Percentiles rank a stretch among this genome's conserved stretches.
Evolutionary conservation across 2,888 invertebrate species (phyloP).

Genomic region (Phortica okadai): DNA sequence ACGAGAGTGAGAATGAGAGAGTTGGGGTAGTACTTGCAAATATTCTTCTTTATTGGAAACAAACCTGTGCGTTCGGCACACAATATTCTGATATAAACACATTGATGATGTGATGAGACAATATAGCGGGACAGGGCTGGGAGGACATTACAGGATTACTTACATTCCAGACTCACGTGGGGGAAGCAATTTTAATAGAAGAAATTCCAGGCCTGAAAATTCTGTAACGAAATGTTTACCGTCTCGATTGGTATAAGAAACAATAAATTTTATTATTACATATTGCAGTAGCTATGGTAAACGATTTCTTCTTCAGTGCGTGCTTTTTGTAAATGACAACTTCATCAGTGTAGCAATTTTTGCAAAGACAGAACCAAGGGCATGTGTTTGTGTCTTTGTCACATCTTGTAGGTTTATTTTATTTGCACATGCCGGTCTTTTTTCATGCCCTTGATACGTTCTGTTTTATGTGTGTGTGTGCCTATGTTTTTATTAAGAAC

Average conservation of each 20-base stretch:
- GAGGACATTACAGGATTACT: conserved; percentile 17
- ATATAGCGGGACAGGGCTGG: neutral
- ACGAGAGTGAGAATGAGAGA: conserved; percentile 12
- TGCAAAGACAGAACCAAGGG: neutral
- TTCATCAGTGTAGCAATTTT: conserved; percentile 54
- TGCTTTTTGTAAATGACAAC: conserved; percentile 54
- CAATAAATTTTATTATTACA: conserved; percentile 42
- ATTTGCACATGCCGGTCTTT: conserved; percentile 14
- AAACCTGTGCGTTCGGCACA: conserved; percentile 26
- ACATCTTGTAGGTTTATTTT: conserved; percentile 32
- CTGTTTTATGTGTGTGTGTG: conserved; percentile 17
- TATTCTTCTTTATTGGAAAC: conserved; percentile 6
- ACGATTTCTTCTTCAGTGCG: neutral
- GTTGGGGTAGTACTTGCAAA: conserved; percentile 30
- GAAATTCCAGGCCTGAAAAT: conserved; percentile 57
- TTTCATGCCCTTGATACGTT: conserved; percentile 4
- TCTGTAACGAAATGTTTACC: conserved; percentile 25
- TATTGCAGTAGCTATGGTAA: neutral
- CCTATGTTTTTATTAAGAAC: conserved; percentile 26
- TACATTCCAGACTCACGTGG: conserved; percentile 9
- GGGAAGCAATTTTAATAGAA: conserved; percentile 64
- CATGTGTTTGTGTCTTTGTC: conserved; percentile 5
- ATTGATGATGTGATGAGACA: neutral
- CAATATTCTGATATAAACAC: conserved; percentile 40
- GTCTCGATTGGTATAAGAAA: conserved; percentile 37